Evolutionary conservation across 2,113 vertebrate species (phyloP).

Genomic region (Pluvianellus socialis): DNA sequence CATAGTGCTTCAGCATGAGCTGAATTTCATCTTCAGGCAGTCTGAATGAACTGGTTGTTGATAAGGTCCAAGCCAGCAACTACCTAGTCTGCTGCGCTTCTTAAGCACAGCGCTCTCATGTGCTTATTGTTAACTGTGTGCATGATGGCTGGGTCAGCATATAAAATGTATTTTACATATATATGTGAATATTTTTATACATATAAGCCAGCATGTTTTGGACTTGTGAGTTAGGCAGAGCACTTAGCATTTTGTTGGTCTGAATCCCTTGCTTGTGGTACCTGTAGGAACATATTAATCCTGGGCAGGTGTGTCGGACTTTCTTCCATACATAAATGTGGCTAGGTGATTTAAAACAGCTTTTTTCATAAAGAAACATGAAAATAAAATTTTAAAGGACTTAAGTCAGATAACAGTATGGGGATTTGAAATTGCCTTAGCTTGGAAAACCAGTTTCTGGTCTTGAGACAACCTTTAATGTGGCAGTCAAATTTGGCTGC

Average conservation of each 20-base stretch:
- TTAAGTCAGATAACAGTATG: not conserved
- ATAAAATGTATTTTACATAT: not conserved
- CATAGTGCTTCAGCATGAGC: not conserved
- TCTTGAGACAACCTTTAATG: not conserved
- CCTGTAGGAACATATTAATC: not conserved
- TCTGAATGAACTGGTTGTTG: not conserved
- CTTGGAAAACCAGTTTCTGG: not conserved
- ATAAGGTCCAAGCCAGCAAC: not conserved
- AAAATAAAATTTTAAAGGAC: not conserved
- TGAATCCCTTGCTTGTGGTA: not conserved
- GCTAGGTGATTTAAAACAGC: not conserved
- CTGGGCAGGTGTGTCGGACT: not conserved
- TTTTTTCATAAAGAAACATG: not conserved
- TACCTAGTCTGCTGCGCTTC: not conserved
- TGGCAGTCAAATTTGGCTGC: not conserved
- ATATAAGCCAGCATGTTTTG: not conserved
- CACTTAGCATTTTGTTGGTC: not conserved
- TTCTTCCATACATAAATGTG: not conserved
- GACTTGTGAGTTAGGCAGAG: not conserved
- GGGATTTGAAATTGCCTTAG: not conserved
- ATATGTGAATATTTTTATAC: not conserved
- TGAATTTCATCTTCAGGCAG: not conserved
- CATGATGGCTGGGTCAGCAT: not conserved
- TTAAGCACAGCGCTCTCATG: accelerated
- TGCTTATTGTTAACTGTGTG: not conserved